Evolutionary conservation across 2,113 vertebrate genomes (phyloP), one percentile per base, ranked within the genome.

Genomic region (Pollimyrus isidori): DNA sequence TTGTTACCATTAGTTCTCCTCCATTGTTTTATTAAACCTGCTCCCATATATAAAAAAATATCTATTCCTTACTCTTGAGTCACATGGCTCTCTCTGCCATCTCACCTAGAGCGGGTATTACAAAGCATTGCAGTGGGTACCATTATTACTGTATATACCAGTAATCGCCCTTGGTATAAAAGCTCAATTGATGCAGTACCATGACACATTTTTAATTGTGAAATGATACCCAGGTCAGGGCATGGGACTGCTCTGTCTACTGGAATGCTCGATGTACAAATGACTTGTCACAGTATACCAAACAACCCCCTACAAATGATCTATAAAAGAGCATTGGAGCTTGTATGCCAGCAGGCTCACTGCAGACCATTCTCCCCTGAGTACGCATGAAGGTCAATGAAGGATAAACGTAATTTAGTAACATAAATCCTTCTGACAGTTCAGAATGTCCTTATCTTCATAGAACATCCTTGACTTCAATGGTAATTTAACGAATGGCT

Each of bases 181-280:
- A 76, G 35, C 73, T 76, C 30, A 42, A 80, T 42, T 42, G 35
- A 11, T 73, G n/a, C 69, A 73, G 69, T 13, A 35, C 35, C 69
- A 80, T 7, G 35, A 30, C 69, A 80, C 35, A 19, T 80, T 42
- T 76, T 7, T 39, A 80, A 80, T 19, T 2, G 2, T 80, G 73
- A 15, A 19, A 7, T 42, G 35, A 42, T 80, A 42, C 73, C 73
- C 35, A 39, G 90, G 52, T 56, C 15, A 30, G 88, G 91, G 48
- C 91, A 91, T 42, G 1, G 35, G 91, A 92, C 93, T 46, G 92
- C 73, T 45, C 90, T 89, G 86, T 91, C 92, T 91, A 92, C 92
- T 93, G 92, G 93, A 90, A 88, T 84, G 90, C 17, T 91, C 88
- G 90, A 62, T 89, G 88, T 95, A 95, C 95, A 95, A 93, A 94